Conservation (phyloP, 2,113 vertebrate genomes). For the Mesoclemmys tuberculata region DNA sequence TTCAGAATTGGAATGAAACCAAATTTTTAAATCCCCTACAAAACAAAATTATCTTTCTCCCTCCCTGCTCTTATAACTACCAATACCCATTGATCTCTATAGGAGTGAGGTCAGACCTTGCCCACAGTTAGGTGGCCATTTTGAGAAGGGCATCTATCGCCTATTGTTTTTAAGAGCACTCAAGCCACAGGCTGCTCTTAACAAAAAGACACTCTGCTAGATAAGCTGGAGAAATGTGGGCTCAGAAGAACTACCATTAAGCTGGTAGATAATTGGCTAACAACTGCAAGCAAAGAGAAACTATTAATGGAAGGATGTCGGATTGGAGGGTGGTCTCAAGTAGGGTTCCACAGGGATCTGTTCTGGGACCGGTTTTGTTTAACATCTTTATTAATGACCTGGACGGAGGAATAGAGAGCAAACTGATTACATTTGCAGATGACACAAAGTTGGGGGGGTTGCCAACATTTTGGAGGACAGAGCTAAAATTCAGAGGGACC, state of each 20-base stretch:
- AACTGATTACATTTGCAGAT: not conserved
- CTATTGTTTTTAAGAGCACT: not conserved
- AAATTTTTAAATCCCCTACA: not conserved
- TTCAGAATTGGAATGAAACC: not conserved
- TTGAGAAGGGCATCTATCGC: no score
- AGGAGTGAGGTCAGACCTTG: no score
- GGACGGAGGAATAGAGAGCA: not conserved
- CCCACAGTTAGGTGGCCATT: no score
- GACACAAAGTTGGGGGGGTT: not conserved
- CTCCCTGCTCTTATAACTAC: not conserved
- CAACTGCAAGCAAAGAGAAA: not conserved
- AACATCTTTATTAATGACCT: not conserved
- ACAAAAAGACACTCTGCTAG: not conserved
- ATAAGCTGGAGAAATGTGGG: not conserved
- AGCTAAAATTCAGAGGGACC: no score
- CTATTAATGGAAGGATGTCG: not conserved
- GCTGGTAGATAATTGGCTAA: not conserved
- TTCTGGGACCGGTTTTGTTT: not conserved
- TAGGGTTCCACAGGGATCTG: not conserved
- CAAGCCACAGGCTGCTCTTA: not conserved
- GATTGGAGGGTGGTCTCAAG: not conserved
- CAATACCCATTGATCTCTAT: not conserved
- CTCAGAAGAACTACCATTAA: not conserved
- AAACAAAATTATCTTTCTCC: not conserved
- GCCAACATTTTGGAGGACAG: no score